Evolutionary conservation across 2,888 invertebrate species (phyloP).

Genomic region (Phyllotreta cruciferae): DNA sequence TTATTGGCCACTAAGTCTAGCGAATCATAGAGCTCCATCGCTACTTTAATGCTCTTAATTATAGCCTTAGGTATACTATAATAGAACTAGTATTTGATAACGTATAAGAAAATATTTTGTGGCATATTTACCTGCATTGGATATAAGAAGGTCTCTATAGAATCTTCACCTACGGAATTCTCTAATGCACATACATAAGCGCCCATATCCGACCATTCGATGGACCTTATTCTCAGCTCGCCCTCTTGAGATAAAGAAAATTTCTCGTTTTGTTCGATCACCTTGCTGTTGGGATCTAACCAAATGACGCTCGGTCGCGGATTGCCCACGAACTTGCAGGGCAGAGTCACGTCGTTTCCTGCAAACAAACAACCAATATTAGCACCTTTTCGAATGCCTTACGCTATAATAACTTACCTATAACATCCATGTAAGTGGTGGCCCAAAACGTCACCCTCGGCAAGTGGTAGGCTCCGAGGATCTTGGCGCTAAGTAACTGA

Average conservation of each 20-base stretch:
- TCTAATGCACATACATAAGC: conserved; percentile 78
- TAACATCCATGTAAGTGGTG: conserved; percentile 55
- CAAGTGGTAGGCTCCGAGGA: conserved; percentile 53
- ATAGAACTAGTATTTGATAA: no score
- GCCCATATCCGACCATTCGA: conserved; percentile 85
- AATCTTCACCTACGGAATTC: conserved; percentile 70
- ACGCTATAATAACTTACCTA: conserved; percentile 49
- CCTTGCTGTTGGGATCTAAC: conserved; percentile 67
- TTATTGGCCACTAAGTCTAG: no score
- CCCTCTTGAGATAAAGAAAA: conserved; percentile 70
- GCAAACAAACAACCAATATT: conserved; percentile 32
- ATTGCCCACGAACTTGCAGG: conserved; percentile 72
- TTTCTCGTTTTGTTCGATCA: conserved; percentile 62
- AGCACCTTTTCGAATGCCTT: neutral
- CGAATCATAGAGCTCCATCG: no score
- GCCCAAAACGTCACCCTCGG: conserved; percentile 58
- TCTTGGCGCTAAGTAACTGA: conserved; percentile 52
- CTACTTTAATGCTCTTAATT: no score
- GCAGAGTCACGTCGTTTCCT: conserved; percentile 71
- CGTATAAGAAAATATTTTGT: no score
- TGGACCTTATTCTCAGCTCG: conserved; percentile 73
- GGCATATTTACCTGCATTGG: conserved; percentile 60
- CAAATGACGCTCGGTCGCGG: conserved; percentile 72
- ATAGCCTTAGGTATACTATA: no score
- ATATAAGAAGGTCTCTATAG: conserved; percentile 75